A percentile compares a stretch with the other conserved stretches of the same genome.
Evolutionary conservation across 2,113 vertebrate species (phyloP).

Genomic region (Mobula birostris): DNA sequence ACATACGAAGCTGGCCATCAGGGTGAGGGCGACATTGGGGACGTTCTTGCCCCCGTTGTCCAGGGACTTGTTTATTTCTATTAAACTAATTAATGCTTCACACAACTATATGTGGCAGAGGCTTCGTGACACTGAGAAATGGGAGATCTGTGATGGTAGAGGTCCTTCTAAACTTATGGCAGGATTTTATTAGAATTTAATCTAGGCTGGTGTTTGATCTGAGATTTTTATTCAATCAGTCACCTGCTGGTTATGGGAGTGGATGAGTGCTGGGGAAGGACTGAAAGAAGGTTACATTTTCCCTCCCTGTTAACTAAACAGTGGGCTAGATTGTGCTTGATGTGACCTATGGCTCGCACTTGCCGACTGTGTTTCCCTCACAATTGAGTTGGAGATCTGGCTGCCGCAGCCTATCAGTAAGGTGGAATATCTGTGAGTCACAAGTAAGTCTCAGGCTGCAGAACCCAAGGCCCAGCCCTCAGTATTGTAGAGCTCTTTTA

Average conservation of each 20-base stretch:
- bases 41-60: too few relatives aligned
- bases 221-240: neutral
- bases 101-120: too few relatives aligned
- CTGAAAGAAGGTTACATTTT: neutral
- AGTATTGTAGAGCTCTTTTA: too few relatives aligned
- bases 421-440: too few relatives aligned
- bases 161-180: neutral
- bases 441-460: too few relatives aligned
- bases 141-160: neutral
- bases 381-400: too few relatives aligned
- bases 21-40: too few relatives aligned
- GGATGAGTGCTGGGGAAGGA: neutral
- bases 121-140: neutral
- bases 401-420: too few relatives aligned
- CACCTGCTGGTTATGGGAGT: neutral
- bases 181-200: neutral
- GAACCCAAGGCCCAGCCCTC: too few relatives aligned
- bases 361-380: too few relatives aligned
- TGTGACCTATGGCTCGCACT: too few relatives aligned
- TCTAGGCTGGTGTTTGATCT: neutral
- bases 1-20: too few relatives aligned
- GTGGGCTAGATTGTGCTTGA: neutral
- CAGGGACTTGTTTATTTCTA: neutral
- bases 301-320: neutral
- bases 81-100: neutral